Base-by-base conservation (phyloP, 2,113 vertebrate genomes). In the Lophochroa leadbeateri region DNA sequence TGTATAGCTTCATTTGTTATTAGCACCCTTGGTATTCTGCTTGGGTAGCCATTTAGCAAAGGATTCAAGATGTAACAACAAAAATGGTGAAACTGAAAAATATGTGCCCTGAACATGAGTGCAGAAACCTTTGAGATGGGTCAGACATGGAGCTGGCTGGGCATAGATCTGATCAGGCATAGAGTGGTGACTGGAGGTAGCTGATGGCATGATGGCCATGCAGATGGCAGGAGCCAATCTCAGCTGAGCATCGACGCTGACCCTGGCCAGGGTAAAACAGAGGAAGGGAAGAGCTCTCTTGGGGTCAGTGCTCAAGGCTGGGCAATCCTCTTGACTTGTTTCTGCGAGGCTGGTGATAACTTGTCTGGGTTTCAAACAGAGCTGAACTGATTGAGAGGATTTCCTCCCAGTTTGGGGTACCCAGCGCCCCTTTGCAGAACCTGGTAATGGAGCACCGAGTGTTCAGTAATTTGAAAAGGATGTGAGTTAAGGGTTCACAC, bases 301-400 rank as follows among this genome's bases (percentile, higher is more conserved):
- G 50, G 10, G 20, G 19, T 3, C 3, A 0, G 12, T 0, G 0
- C 11, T 69, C 29, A 27, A 58, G 57, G 33, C 35, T 70, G 49
- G 12, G 20, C 9, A 85, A 18, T 75, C 37, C 47, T 49, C 50
- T 7, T 75, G 46, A 68, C 19, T 15, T 53, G 10, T 24, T 78
- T 28, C 37, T 82, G 37, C 16, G 43, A 75, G 31, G 20, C 43
- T 84, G 25, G 4, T 53, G 18, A 15, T 31, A 49, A 50, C 15
- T 33, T 1, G 0, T 25, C 43, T 50, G 39, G 61, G 8, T 31
- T 88, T 75, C 3, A 11, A 28, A 11, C 25, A 58, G 28, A 13
- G 14, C n/a, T 63, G 52, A 79, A 44, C 9, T 7, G 9, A 61
- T 20, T 39, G 39, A 39, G 39, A 39, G 39, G 39, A 39, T 39